These are phyloP conservation scores for Onychomys torridus DNA, from an alignment of 2,797 vertebrate species.

Conservation along the genomic window DNA sequence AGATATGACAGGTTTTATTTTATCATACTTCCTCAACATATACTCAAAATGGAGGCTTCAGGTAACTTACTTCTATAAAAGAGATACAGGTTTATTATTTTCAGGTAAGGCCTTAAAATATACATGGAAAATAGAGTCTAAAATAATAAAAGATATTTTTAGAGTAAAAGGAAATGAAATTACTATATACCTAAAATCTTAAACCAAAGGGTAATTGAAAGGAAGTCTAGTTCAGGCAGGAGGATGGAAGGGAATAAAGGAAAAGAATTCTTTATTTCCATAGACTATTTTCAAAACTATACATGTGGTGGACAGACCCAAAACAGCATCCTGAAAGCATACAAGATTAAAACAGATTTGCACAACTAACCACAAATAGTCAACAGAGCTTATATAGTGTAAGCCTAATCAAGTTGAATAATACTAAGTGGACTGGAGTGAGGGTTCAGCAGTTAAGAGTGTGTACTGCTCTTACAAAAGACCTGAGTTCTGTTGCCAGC, in stretches of 20 bases:
- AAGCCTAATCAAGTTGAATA: neutral
- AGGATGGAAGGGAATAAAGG: neutral
- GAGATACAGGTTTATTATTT: neutral
- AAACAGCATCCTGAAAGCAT: neutral
- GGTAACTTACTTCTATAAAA: neutral
- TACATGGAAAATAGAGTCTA: slow-evolving; percentile 29
- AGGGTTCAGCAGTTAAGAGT: neutral
- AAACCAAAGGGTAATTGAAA: neutral
- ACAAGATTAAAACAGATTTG: neutral
- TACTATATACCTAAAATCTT: neutral
- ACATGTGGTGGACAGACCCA: neutral
- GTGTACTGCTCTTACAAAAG: neutral
- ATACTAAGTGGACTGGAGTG: neutral
- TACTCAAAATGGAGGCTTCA: neutral
- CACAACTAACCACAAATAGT: neutral
- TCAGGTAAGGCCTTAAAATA: slow-evolving; percentile 16
- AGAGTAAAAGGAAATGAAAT: slow-evolving; percentile 23
- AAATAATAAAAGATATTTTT: slow-evolving; percentile 41
- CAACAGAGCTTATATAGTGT: neutral
- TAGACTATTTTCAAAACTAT: neutral
- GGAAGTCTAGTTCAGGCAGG: neutral
- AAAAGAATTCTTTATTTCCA: neutral
- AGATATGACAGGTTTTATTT: slow-evolving; percentile 41
- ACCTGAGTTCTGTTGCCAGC: neutral
- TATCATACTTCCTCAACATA: neutral